Evolutionary conservation across 53 echinoderm and acorn worm genomes (phyloP), one percentile per base, ranked within the genome.

Genomic region (Crossaster papposus): DNA sequence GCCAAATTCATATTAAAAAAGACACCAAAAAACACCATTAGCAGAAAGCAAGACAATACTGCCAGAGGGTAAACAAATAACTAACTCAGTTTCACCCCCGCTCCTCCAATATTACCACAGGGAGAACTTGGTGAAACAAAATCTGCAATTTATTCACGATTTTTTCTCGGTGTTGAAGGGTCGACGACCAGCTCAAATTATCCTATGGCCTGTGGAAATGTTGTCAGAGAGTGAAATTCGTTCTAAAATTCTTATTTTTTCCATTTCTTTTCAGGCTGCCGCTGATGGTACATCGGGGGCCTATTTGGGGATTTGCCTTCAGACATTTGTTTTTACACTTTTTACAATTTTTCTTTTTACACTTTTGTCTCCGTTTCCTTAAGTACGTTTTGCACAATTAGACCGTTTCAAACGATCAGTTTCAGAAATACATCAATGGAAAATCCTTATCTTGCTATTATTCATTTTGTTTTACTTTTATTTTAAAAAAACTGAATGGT

Each of bases 61-160:
- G 76, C 87, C 77, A 14, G 6, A 37, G 87, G 87, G n/a, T 54
- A 50, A 35, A 26, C 62, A 87, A 32, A 28, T 87, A 58, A 54
- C 54, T 36, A 87, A 77, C 87, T 85, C 72, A 18, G 52, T 72
- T 74, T 52, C 18, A 36, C 75, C 76, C 14, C 23, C n/a, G 36
- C 37, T 33, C 77, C 28, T 15, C 37, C 30, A 87, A 75, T n/a
- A 76, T 75, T 77, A 64, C 87, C 87, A 30, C n/a, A 13, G 87
- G 77, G 87, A 87, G 36, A 36, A 24, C 77, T 87, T 62, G 26
- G 1, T 24, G 87, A 87, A 87, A 87, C 77, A 30, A 51, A 87
- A 87, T 87, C 87, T 58, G 51, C 58, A 62, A 77, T 77, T 77
- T 55, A 87, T 34, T 36, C 29, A 63, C 17, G 76, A 2, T 34